Conservation (phyloP, 2,888 invertebrate genomes). For the Muschampia plurimacula region DNA sequence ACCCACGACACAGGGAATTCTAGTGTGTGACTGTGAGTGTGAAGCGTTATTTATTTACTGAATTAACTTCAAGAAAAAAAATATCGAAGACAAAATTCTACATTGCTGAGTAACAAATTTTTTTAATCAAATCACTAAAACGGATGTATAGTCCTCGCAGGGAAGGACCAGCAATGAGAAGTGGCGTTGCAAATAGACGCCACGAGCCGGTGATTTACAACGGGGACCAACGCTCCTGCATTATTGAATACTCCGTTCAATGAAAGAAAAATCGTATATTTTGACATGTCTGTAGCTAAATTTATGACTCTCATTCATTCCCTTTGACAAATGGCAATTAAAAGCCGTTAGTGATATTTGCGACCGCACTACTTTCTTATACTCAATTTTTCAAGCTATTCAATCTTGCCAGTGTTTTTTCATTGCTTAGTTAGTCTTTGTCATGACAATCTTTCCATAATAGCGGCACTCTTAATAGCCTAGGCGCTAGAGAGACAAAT, state of each 20-base stretch:
- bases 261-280: conserved; percentile 81
- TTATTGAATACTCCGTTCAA: conserved; percentile 78
- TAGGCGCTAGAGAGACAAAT: conserved; percentile 34
- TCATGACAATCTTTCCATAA: conserved; percentile 39
- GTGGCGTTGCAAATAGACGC: conserved; percentile 61
- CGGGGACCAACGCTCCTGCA: conserved; percentile 60
- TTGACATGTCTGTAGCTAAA: conserved; percentile 68
- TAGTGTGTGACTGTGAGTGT: too few species aligned
- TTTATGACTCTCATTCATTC: conserved; percentile 76
- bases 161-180: conserved; percentile 49
- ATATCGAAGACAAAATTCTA: conserved; percentile 23
- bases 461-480: conserved; percentile 28
- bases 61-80: conserved; percentile 4
- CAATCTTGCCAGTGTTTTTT: conserved; percentile 34
- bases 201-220: conserved; percentile 73
- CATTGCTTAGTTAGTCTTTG: conserved; percentile 40
- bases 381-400: conserved; percentile 33
- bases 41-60: too few species aligned
- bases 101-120: conserved; percentile 41
- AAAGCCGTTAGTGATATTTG: conserved; percentile 54
- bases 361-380: conserved; percentile 33
- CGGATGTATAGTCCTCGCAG: conserved; percentile 30
- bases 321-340: conserved; percentile 73
- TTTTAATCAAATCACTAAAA: conserved; percentile 47
- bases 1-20: too few species aligned